Base-by-base conservation (phyloP, 2,888 invertebrate species). In the Anthophora plumipes region DNA sequence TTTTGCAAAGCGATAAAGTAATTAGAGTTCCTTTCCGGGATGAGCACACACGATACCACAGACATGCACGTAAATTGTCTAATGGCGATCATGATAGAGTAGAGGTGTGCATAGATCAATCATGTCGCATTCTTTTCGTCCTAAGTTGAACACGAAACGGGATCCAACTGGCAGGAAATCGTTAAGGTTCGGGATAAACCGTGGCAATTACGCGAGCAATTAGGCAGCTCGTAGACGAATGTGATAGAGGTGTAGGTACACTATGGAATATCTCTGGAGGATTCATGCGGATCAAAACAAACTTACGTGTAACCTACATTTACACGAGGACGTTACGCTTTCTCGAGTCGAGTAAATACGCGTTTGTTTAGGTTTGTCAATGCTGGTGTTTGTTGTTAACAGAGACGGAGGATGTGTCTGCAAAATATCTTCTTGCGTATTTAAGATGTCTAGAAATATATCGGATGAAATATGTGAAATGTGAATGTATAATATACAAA, bases 51-150 rank as follows among this genome's bases (percentile, higher is more conserved):
- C 64, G 43, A 60, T 64, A 59, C 61, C 77, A 31, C 50, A 63
- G 63, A 61, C 68, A 75, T 22, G 75, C 22, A 60, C 69, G 76
- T 71, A 68, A 82, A 82, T 74, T 63, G 71, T 80, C 66, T 61
- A 77, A 77, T 70, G 73, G 67, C 60, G 66, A 71, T 70, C 75
- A 25, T 68, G 77, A 77, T 82, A 63, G 73, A 67, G 76, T 52
- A 66, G 48, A 64, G 55, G 60, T 61, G 70, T 50, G 66, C 73
- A 54, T 61, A 76, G 75, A 82, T 82, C 77, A 80, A 82, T 82
- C 82, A 77, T 77, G 46, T 8, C 37, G 54, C 46, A 17, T 39
- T 39, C 39, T 22, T 64, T 60, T 37, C 17, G 8, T 39, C 8
- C 48, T 5, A 43, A 25, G 39, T 14, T 12, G 25, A 37, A 7